These are phyloP conservation scores for Cololabis saira DNA, from an alignment of 2,113 vertebrate species.

Conservation along the genomic window DNA sequence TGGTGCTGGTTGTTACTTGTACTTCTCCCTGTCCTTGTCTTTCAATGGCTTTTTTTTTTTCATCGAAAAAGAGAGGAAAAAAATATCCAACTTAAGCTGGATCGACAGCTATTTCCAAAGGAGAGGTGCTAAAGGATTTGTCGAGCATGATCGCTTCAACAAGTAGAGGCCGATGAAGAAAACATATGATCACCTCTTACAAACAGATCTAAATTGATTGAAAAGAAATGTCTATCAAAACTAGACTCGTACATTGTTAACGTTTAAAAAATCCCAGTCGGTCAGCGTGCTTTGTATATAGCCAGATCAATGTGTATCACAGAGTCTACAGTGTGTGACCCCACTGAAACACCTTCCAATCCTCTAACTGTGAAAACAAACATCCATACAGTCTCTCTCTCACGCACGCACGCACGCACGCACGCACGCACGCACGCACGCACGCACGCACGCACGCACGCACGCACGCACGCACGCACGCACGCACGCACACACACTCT, in stretches of 20 bases:
- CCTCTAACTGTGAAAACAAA: slow-evolving; percentile 37
- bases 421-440: slow-evolving; percentile 31
- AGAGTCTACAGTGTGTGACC: slow-evolving; percentile 41
- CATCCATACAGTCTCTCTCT: slow-evolving; percentile 45
- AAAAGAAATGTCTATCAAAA: slow-evolving; percentile 45
- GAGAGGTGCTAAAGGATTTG: slow-evolving; percentile 26
- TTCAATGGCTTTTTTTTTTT: neutral
- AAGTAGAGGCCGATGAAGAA: slow-evolving; percentile 28
- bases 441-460: slow-evolving; percentile 42
- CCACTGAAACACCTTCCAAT: slow-evolving; percentile 48
- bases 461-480: slow-evolving; percentile 27
- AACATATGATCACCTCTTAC: slow-evolving; percentile 23
- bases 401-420: slow-evolving; percentile 39
- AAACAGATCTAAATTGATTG: slow-evolving; percentile 33
- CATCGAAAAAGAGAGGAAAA: neutral
- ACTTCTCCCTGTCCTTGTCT: neutral
- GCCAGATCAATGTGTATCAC: slow-evolving; percentile 60
- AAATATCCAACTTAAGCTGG: neutral
- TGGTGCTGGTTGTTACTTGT: neutral
- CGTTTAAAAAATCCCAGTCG: slow-evolving; percentile 41
- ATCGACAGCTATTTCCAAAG: neutral
- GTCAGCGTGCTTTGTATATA: slow-evolving; percentile 57
- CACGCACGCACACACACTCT: slow-evolving; percentile 52
- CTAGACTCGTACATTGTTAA: slow-evolving; percentile 9
- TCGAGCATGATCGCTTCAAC: slow-evolving; percentile 24